Percentiles rank a stretch among this genome's conserved stretches.
Conservation (phyloP, 2,888 invertebrate genomes). For the Drosophila histrio region DNA sequence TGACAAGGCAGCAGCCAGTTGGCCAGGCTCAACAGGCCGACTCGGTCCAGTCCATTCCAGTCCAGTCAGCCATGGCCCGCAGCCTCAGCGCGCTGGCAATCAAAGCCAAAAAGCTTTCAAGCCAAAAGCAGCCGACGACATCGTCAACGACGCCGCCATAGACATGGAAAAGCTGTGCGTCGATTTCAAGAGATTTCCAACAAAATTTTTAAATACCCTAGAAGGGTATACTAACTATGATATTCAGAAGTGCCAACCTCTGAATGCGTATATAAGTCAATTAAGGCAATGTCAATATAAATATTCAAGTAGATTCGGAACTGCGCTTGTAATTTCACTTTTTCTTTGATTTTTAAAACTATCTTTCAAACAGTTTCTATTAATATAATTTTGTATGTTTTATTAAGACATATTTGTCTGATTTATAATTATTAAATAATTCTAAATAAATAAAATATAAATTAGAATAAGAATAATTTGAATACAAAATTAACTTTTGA, state of each 20-base stretch:
- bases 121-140: constrained; percentile 65
- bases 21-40: constrained; percentile 30
- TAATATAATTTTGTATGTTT: too few relatives aligned
- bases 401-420: background rate
- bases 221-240: constrained; percentile 28
- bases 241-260: background rate
- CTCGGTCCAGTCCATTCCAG: constrained; percentile 29
- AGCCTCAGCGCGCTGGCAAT: constrained; percentile 56
- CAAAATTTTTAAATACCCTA: constrained; percentile 46
- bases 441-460: too few relatives aligned
- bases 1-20: constrained; percentile 56
- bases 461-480: too few relatives aligned
- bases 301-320: background rate
- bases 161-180: constrained; percentile 62
- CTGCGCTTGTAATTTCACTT: background rate
- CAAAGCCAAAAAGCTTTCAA: constrained; percentile 71
- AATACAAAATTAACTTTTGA: too few relatives aligned
- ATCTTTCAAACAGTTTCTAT: too few relatives aligned
- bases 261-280: too few relatives aligned
- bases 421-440: too few relatives aligned
- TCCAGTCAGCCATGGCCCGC: constrained; percentile 65
- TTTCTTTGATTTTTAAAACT: too few relatives aligned
- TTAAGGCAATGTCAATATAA: background rate
- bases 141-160: constrained; percentile 52
- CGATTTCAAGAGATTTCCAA: constrained; percentile 67